A percentile compares a stretch with the other conserved stretches of the same genome.
Evolutionary conservation across 1,140 invertebrate species (phyloP).

Genomic region (Hyphantria cunea): DNA sequence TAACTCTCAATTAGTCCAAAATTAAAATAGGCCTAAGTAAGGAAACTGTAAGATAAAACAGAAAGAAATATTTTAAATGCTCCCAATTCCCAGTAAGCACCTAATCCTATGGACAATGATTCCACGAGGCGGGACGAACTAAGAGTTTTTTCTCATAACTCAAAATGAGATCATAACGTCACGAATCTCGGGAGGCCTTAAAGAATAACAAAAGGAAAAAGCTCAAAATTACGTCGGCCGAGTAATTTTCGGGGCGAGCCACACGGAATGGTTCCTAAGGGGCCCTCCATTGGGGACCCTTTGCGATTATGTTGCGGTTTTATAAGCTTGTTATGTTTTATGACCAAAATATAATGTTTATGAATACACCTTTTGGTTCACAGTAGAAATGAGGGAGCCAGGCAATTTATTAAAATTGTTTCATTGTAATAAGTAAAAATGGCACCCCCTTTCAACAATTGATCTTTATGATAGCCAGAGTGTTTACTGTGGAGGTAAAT

Average conservation of each 20-base stretch:
- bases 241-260: conserved; percentile 74
- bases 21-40: conserved; percentile 23
- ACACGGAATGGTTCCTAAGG: conserved; percentile 62
- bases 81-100: conserved; percentile 52
- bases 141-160: conserved; percentile 75
- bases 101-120: conserved; percentile 69
- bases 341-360: conserved; percentile 68
- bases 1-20: conserved; percentile 20
- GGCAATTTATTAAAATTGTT: conserved; percentile 26
- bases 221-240: conserved; percentile 73
- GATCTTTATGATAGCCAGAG: conserved; percentile 3
- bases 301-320: conserved; percentile 71
- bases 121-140: conserved; percentile 55
- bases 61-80: conserved; percentile 21
- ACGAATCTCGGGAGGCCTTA: conserved; percentile 67
- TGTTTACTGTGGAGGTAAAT: background rate
- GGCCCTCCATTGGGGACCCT: conserved; percentile 50
- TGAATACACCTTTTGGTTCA: conserved; percentile 50
- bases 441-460: conserved; percentile 7
- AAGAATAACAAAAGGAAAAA: conserved; percentile 76
- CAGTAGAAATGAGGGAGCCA: conserved; percentile 15
- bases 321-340: conserved; percentile 78
- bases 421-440: conserved; percentile 17
- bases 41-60: conserved; percentile 13
- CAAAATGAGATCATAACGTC: conserved; percentile 78